Conservation (phyloP, 2,888 invertebrate species). For the Eupithecia insigniata region DNA sequence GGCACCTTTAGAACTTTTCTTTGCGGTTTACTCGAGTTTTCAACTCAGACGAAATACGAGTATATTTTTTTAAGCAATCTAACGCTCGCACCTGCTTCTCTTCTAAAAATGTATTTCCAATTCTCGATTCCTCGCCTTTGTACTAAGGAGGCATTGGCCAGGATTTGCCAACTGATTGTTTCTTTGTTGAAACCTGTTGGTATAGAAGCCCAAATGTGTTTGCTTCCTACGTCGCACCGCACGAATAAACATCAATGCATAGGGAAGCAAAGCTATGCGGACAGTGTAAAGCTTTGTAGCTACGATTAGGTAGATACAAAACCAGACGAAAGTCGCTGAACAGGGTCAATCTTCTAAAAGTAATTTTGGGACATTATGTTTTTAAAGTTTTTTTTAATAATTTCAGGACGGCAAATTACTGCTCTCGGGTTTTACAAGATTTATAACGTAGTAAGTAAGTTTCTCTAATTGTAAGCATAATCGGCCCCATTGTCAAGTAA, state of each 20-base stretch:
- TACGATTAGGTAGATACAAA: not conserved
- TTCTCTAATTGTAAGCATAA: too few species aligned
- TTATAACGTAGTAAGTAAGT: too few species aligned
- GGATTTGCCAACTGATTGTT: conserved; percentile 28
- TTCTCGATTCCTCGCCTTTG: not conserved
- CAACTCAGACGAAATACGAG: not conserved
- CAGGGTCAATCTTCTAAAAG: too few species aligned
- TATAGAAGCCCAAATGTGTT: conserved; percentile 12
- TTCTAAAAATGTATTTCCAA: not conserved
- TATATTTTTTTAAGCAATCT: not conserved
- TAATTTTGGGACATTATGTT: too few species aligned
- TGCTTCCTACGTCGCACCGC: conserved; percentile 2
- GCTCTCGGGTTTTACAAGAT: too few species aligned
- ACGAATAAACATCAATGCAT: not conserved
- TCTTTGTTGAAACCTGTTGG: conserved; percentile 21
- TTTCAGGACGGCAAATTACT: too few species aligned
- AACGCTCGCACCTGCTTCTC: not conserved
- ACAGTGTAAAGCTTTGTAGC: not conserved
- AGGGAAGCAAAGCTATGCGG: not conserved
- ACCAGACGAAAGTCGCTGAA: not conserved
- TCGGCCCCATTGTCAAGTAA: too few species aligned
- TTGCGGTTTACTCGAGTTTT: not conserved
- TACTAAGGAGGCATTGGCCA: conserved; percentile 17
- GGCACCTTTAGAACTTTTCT: not conserved
- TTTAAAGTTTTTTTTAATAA: too few species aligned